phyloP scores from a whole-genome alignment of 1,140 invertebrate species.

The Sminthurinus signatus region DNA sequence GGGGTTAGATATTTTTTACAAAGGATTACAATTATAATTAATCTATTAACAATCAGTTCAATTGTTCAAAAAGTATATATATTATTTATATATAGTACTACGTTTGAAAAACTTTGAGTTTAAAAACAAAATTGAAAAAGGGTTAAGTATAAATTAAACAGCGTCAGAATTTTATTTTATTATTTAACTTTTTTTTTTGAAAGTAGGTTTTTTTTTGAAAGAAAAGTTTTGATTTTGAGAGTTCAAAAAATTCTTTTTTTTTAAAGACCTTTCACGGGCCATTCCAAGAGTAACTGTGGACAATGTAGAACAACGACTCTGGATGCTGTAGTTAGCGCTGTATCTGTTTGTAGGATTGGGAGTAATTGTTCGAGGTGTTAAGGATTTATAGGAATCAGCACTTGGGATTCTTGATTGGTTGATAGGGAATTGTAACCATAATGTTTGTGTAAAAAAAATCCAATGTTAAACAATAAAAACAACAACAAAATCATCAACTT shows the following conservation, averaged over 20 bases:
- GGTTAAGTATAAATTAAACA: background rate
- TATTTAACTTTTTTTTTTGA: too few relatives aligned
- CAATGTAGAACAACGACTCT: constrained; percentile 28
- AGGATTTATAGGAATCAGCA: constrained; percentile 36
- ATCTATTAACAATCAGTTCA: too few relatives aligned
- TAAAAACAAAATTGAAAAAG: background rate
- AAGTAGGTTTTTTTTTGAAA: too few relatives aligned
- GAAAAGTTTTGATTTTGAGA: background rate
- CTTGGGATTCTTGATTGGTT: constrained; percentile 21
- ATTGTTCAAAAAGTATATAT: too few relatives aligned
- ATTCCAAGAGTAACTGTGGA: constrained; percentile 38
- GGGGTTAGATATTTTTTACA: too few relatives aligned
- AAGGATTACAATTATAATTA: too few relatives aligned
- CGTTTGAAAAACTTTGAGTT: too few relatives aligned
- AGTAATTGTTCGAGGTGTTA: constrained; percentile 25
- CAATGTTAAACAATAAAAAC: constrained; percentile 16
- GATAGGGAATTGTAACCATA: background rate
- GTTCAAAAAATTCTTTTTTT: background rate
- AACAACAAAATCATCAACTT: constrained; percentile 20
- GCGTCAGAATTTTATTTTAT: too few relatives aligned
- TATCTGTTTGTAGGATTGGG: constrained; percentile 24
- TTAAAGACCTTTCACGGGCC: constrained; percentile 38
- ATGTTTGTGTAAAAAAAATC: constrained; percentile 4
- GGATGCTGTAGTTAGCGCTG: constrained; percentile 34
- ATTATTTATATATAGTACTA: too few relatives aligned